Evolutionary conservation across 2,113 vertebrate genomes (phyloP).

Genomic region (Epinephelus moara): DNA sequence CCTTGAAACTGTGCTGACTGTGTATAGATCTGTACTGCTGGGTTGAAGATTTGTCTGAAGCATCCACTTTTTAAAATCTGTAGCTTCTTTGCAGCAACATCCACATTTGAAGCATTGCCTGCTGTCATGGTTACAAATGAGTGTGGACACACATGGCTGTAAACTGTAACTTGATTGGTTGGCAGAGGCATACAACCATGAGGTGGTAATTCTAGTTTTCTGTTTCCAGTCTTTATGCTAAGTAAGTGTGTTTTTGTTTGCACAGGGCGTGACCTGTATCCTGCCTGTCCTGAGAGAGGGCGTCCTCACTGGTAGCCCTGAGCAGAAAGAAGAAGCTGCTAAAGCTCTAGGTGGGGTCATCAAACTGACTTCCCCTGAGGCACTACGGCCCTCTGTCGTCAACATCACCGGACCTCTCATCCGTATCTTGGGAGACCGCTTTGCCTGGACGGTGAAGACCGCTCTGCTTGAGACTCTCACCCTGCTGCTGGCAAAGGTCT

Average conservation of each 20-base stretch:
- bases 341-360: constrained; percentile 95
- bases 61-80: too few species aligned
- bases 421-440: constrained; percentile 96
- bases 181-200: too few species aligned
- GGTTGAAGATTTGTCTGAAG: too few species aligned
- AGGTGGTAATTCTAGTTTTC: too few species aligned
- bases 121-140: too few species aligned
- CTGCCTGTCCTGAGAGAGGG: constrained; percentile 96
- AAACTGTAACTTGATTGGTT: too few species aligned
- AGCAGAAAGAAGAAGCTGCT: constrained; percentile 98
- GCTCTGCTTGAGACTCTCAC: constrained; percentile 96
- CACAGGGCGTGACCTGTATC: constrained; percentile 96
- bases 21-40: too few species aligned
- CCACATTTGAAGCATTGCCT: too few species aligned
- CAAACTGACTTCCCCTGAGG: constrained; percentile 94
- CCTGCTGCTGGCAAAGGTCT: constrained; percentile 94
- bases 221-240: too few species aligned
- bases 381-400: constrained; percentile 94
- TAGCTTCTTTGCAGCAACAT: too few species aligned
- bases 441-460: constrained; percentile 95
- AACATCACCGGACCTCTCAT: constrained; percentile 98
- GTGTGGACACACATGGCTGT: too few species aligned
- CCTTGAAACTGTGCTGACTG: too few species aligned
- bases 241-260: neutral
- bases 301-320: constrained; percentile 94